Percentiles rank a stretch among this genome's conserved stretches.
Conservation (phyloP, 2,888 invertebrate species). For the Cylindroiulus punctatus region DNA sequence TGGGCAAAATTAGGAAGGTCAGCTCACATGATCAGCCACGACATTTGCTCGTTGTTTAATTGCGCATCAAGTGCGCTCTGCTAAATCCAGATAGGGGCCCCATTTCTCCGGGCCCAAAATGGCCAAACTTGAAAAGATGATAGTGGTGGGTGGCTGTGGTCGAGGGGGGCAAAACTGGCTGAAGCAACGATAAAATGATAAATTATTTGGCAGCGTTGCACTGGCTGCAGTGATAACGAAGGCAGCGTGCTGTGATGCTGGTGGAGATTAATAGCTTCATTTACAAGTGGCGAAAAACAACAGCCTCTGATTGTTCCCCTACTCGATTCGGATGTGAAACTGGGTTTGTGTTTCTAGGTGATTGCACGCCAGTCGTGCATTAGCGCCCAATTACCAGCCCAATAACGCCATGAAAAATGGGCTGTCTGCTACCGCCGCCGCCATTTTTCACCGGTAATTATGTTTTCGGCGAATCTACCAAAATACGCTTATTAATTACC, state of each 20-base stretch:
- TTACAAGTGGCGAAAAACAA: slow-evolving; percentile 45
- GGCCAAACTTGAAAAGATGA: slow-evolving; percentile 19
- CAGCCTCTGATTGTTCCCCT: background rate
- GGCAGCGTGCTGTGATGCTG: background rate
- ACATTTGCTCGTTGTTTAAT: slow-evolving; percentile 17
- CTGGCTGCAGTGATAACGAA: slow-evolving; percentile 17
- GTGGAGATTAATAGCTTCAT: slow-evolving; percentile 4
- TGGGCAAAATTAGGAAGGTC: slow-evolving; percentile 33
- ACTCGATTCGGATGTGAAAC: background rate
- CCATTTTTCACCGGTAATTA: background rate
- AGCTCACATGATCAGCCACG: slow-evolving; percentile 14
- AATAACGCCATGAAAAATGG: background rate
- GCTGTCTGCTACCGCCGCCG: background rate
- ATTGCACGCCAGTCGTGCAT: background rate
- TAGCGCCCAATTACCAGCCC: slow-evolving; percentile 7
- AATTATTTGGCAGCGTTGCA: background rate
- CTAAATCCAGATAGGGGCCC: background rate
- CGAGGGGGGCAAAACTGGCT: background rate
- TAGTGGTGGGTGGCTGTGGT: background rate
- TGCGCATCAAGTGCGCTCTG: slow-evolving; percentile 26
- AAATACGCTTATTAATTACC: too few species aligned
- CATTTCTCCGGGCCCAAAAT: background rate
- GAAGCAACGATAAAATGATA: slow-evolving; percentile 19
- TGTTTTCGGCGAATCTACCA: too few species aligned
- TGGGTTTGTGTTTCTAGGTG: background rate